Evolutionary conservation across 2,113 vertebrate genomes (phyloP), one percentile per base, ranked within the genome.

Genomic region (Herpetotheres cachinnans): DNA sequence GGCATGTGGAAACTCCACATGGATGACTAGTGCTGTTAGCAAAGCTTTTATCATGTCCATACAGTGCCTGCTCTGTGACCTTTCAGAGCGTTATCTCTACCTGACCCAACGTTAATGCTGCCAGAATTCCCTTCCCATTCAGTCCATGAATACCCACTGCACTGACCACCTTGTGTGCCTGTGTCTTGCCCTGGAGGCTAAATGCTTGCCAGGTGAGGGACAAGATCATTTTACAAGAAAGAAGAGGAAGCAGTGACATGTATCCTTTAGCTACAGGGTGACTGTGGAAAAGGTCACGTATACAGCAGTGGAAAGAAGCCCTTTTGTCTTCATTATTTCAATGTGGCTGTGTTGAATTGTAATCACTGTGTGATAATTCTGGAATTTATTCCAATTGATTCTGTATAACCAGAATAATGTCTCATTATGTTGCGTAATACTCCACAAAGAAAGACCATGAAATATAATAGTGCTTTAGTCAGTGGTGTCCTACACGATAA

Each of bases 321-420:
- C 15, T 70, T 5, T 76, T 86, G 50, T 89, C 69, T 83, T 88
- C 34, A 27, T 62, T 36, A 40, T 80, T 87, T 90, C 81, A 42
- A 1, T 58, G 34, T 40, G 46, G 20, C 34, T 65, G 29, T 73
- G 61, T 62, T 82, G 56, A 74, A 72, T 49, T 96, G n/a, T 82
- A 83, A 73, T 66, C 7, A 1, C 24, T 34, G 15, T 34, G 25
- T 85, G 86, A 87, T 80, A 94, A 93, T 77, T 90, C 44, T 69
- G 67, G 34, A 92, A 93, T 95, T 93, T 86, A 95, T 95, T 95
- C 67, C 34, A 67, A 38, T 2, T 61, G 73, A 65, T 82, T 91
- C 91, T 86, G 16, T 81, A 63, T 71, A 70, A 50, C 3, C 29
- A 72, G 42, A 96, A 97, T 72, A 86, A 86, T 74, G n/a, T 49